A percentile compares a stretch with the other conserved stretches of the same genome.
Evolutionary conservation across 2,888 invertebrate species (phyloP).

Genomic region (Sicus ferrugineus): DNA sequence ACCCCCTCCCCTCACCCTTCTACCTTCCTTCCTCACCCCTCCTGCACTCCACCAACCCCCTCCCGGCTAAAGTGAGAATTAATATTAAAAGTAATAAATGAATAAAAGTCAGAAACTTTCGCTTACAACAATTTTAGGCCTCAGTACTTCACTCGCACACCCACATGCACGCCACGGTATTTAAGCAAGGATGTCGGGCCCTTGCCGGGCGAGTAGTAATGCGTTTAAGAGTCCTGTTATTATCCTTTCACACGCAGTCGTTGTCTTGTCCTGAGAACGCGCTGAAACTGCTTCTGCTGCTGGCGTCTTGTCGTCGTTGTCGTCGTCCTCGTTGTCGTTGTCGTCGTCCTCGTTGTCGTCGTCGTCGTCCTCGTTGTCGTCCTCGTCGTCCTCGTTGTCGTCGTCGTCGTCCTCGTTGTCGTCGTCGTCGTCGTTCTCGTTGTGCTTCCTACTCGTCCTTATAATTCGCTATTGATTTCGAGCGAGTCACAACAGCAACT

Average conservation of each 20-base stretch:
- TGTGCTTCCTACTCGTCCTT: constrained; percentile 17
- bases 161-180: neutral
- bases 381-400: too few species aligned
- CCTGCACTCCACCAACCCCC: too few species aligned
- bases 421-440: constrained; percentile 9
- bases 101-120: neutral
- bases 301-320: too few species aligned
- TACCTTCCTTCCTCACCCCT: neutral
- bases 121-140: neutral
- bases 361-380: too few species aligned
- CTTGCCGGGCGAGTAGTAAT: constrained; percentile 27
- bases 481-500: neutral
- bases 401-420: too few species aligned
- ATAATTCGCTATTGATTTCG: constrained; percentile 18
- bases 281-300: neutral
- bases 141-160: neutral
- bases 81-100: neutral
- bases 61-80: too few species aligned
- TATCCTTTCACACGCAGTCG: constrained; percentile 57
- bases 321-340: too few species aligned
- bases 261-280: neutral
- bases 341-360: too few species aligned
- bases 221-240: constrained; percentile 40
- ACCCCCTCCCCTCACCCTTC: neutral
- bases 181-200: neutral